Percentiles rank a stretch among this genome's conserved stretches.
These are phyloP conservation scores for Sinohyriopsis cumingii DNA, from an alignment of 2,888 invertebrate species.

Conservation along the genomic window DNA sequence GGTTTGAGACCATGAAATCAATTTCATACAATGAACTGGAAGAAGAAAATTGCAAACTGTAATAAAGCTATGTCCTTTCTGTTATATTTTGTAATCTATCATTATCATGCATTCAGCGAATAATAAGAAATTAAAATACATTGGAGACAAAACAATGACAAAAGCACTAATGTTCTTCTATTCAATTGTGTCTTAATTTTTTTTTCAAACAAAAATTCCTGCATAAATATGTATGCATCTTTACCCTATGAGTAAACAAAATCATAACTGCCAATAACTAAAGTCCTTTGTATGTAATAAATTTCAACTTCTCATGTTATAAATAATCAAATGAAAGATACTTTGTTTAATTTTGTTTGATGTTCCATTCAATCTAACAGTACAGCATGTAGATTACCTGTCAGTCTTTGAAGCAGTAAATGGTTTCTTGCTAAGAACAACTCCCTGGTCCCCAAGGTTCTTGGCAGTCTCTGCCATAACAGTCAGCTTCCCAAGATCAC, in stretches of 20 bases:
- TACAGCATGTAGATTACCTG: conserved; percentile 47
- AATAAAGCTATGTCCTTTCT: neutral
- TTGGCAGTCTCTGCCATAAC: conserved; percentile 86
- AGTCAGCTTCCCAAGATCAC: conserved; percentile 77
- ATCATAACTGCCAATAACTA: no score
- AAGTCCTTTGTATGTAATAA: no score
- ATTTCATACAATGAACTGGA: conserved; percentile 78
- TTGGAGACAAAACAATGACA: neutral
- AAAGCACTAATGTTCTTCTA: no score
- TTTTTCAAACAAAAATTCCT: no score
- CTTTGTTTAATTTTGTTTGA: no score
- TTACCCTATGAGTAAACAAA: no score
- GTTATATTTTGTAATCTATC: neutral
- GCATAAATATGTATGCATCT: no score
- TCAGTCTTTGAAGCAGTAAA: conserved; percentile 71
- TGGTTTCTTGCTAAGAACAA: conserved; percentile 80
- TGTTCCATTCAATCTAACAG: no score
- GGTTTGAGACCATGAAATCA: conserved; percentile 84
- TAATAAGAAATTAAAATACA: neutral
- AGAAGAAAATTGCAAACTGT: neutral
- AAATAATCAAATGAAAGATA: no score
- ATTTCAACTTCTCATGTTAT: no score
- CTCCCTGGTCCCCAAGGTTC: conserved; percentile 82
- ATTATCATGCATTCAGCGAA: neutral
- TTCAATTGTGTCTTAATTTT: no score